phyloP scores from a whole-genome alignment of 2,113 vertebrate species.

The Fulmarus glacialis region DNA sequence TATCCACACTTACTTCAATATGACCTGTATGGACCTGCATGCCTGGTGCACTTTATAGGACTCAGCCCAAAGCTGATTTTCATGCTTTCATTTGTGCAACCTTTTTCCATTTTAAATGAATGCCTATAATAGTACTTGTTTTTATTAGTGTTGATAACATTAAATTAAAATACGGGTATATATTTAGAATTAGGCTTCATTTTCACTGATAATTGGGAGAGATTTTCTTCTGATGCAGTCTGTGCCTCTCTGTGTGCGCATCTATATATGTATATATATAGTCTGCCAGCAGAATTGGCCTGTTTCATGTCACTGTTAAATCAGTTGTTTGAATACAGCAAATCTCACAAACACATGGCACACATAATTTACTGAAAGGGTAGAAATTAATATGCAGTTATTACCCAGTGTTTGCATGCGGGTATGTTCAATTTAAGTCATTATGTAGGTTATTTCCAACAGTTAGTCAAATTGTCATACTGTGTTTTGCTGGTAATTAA shows the following conservation, averaged over 20 bases:
- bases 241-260: not conserved
- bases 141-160: not conserved
- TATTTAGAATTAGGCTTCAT: not conserved
- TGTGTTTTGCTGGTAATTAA: constrained; percentile 13
- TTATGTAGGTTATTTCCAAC: not conserved
- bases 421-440: constrained; percentile 17
- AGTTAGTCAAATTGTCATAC: not conserved
- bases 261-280: not conserved
- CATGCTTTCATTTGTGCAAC: not conserved
- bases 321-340: not conserved
- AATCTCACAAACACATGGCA: not conserved
- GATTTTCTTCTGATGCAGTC: not conserved
- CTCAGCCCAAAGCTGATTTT: not conserved
- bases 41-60: not conserved
- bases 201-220: not conserved
- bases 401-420: not conserved
- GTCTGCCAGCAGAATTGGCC: not conserved
- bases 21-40: not conserved
- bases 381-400: not conserved
- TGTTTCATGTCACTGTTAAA: not conserved
- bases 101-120: not conserved
- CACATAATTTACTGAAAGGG: not conserved
- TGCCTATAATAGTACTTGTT: not conserved
- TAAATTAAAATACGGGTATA: not conserved
- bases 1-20: not conserved